Conservation (phyloP, 2,888 invertebrate genomes). For the Luperina testacea region DNA sequence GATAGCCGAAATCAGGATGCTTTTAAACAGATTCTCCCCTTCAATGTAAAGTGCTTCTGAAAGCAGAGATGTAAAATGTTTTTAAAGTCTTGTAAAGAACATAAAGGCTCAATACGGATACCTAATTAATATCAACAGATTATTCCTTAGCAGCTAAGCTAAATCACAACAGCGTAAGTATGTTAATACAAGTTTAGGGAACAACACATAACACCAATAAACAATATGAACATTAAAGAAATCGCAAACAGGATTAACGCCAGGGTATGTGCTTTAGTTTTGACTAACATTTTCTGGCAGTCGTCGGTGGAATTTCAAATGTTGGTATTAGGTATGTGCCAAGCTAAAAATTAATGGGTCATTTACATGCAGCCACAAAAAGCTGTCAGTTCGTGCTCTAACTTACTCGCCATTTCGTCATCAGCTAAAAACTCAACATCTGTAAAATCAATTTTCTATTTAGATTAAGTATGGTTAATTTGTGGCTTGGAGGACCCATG, state of each 20-base stretch:
- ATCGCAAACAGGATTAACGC: neutral
- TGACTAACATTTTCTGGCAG: neutral
- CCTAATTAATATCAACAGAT: neutral
- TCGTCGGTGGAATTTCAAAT: neutral
- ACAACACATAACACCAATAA: neutral
- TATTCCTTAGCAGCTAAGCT: neutral
- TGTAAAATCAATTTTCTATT: slow-evolving; percentile 54
- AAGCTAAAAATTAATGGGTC: neutral
- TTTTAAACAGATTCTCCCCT: slow-evolving; percentile 76
- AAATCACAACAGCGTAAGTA: neutral
- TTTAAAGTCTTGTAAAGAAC: neutral
- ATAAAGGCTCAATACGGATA: neutral
- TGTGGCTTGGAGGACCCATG: neutral
- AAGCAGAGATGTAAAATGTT: slow-evolving; percentile 50
- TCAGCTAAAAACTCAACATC: slow-evolving; percentile 58
- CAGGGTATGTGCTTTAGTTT: neutral
- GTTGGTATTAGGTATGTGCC: neutral
- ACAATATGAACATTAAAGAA: too few species aligned
- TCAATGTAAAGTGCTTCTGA: slow-evolving; percentile 76
- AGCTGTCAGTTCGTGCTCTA: slow-evolving; percentile 4
- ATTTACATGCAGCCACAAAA: neutral
- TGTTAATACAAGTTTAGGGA: neutral
- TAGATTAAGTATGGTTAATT: neutral
- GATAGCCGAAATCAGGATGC: slow-evolving; percentile 76
- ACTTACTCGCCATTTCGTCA: slow-evolving; percentile 72